Evolutionary conservation across 2,113 vertebrate genomes (phyloP).

Genomic region (Crotalus tigris): DNA sequence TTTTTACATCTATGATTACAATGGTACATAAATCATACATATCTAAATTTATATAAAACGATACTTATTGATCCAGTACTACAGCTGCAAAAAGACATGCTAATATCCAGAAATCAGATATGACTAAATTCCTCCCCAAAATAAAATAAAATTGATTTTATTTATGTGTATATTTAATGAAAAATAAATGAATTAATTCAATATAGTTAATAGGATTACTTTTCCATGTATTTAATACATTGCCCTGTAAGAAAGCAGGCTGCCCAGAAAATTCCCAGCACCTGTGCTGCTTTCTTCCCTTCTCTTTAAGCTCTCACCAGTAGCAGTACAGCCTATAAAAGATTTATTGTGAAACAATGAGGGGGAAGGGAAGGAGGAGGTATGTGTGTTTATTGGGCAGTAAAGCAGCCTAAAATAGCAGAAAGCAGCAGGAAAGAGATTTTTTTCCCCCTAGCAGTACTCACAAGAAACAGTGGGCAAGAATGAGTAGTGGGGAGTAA

Average conservation of each 20-base stretch:
- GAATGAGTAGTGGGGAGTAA: not conserved
- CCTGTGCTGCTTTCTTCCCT: not conserved
- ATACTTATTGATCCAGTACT: not conserved
- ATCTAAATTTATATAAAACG: conserved; percentile 29
- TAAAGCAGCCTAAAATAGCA: not conserved
- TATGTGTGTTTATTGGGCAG: not conserved
- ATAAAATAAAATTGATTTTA: not conserved
- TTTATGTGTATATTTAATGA: not conserved
- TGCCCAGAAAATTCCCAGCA: not conserved
- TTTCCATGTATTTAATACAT: not conserved
- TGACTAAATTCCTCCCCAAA: not conserved
- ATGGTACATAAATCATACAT: conserved; percentile 1
- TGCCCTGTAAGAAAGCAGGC: not conserved
- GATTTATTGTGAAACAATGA: not conserved
- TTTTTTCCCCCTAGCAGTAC: not conserved
- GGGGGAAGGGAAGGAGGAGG: not conserved
- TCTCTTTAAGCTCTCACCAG: not conserved
- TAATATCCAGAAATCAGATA: not conserved
- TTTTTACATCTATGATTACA: conserved; percentile 1
- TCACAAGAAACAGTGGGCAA: not conserved
- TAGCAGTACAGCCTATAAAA: not conserved
- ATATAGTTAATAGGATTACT: not conserved
- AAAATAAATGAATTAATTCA: not conserved
- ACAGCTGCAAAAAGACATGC: not conserved
- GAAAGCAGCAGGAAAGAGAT: not conserved